These are phyloP conservation scores for Trissolcus brochymenae DNA, from an alignment of 2,888 invertebrate genomes.

Conservation along the genomic window DNA sequence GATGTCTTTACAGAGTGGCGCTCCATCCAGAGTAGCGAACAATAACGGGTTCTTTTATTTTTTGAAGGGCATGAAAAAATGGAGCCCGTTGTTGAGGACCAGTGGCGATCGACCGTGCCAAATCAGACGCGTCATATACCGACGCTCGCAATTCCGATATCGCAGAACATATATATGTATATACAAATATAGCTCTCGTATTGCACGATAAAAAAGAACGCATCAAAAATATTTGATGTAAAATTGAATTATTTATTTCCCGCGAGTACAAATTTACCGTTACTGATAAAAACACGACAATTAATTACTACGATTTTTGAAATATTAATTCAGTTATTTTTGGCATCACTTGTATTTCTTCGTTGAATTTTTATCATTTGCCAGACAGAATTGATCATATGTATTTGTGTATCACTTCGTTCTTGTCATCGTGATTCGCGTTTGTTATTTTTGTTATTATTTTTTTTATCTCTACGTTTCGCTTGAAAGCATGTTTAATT, in stretches of 20 bases:
- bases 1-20: conserved; percentile 39
- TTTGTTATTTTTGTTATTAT: not conserved
- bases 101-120: conserved; percentile 54
- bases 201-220: conserved; percentile 25
- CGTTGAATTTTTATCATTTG: conserved; percentile 15
- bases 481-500: conserved; percentile 12
- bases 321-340: conserved; percentile 13
- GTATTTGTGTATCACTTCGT: not conserved
- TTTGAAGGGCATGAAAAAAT: conserved; percentile 51
- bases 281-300: too few species aligned
- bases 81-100: conserved; percentile 48
- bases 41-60: conserved; percentile 52
- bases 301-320: conserved; percentile 5
- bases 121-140: conserved; percentile 49
- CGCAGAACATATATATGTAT: conserved; percentile 51
- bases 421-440: not conserved
- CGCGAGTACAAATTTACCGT: too few species aligned
- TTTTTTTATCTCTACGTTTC: not conserved
- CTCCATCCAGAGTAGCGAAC: conserved; percentile 50
- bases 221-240: conserved; percentile 42
- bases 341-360: not conserved
- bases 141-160: conserved; percentile 51
- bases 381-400: conserved; percentile 1
- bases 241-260: conserved; percentile 27
- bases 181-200: conserved; percentile 45